These are phyloP conservation scores for Gymnopithys bicolor DNA, from an alignment of 2,797 vertebrate species.

Conservation along the genomic window DNA sequence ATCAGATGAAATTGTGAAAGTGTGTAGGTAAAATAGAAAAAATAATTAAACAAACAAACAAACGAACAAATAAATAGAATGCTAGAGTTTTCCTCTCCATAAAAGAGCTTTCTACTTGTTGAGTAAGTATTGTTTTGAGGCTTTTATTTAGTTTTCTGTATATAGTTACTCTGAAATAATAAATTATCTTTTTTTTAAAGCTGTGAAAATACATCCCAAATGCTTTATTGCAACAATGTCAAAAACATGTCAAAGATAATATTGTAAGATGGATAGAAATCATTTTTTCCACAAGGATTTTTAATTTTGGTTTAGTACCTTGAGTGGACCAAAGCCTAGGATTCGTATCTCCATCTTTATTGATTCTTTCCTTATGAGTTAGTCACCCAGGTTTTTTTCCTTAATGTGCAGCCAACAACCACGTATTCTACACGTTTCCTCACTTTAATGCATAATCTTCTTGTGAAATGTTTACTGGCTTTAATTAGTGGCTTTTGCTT, in stretches of 20 bases:
- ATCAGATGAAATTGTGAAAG: neutral
- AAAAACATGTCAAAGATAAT: neutral
- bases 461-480: neutral
- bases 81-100: accelerated
- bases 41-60: neutral
- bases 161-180: neutral
- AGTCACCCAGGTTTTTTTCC: neutral
- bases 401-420: neutral
- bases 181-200: neutral
- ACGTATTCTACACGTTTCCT: neutral
- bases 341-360: neutral
- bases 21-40: neutral
- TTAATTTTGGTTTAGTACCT: neutral
- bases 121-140: neutral
- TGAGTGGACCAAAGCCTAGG: neutral
- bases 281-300: neutral
- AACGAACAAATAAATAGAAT: neutral
- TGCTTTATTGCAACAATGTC: neutral
- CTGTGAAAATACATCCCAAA: neutral
- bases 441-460: neutral
- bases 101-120: neutral
- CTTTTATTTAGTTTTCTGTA: neutral
- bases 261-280: neutral
- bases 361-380: neutral
- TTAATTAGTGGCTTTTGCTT: neutral